phyloP scores from a whole-genome alignment of 2,888 invertebrate species.

The Nasonia oneida region DNA sequence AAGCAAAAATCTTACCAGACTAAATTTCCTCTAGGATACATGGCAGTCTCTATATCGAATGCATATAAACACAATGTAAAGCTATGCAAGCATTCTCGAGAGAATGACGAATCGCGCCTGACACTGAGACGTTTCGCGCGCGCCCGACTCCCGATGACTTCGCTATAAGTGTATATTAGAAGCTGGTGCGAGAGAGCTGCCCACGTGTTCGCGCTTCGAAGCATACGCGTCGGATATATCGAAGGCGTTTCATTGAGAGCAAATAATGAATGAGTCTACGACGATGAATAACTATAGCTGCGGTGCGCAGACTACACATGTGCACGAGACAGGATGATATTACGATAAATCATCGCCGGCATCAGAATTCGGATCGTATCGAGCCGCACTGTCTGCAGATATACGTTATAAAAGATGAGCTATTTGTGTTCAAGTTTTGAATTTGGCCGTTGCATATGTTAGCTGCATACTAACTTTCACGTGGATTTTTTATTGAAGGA shows the following conservation, averaged over 20 bases:
- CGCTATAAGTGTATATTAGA: neutral
- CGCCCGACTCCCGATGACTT: conserved; percentile 1
- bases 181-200: neutral
- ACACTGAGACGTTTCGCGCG: conserved; percentile 5
- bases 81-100: conserved; percentile 40
- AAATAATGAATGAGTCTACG: conserved; percentile 66
- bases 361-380: no score
- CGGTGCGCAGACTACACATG: neutral
- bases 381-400: neutral
- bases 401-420: neutral
- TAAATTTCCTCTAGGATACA: neutral
- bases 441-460: neutral
- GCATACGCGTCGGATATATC: conserved; percentile 44
- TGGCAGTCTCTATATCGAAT: neutral
- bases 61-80: neutral
- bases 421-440: neutral
- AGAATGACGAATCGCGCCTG: conserved; percentile 51
- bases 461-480: no score
- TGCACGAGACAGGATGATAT: conserved; percentile 28
- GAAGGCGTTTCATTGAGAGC: conserved; percentile 66
- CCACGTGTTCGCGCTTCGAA: conserved; percentile 35
- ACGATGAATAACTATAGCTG: conserved; percentile 29
- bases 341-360: conserved; percentile 41
- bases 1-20: neutral
- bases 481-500: no score